Percentiles rank a stretch among this genome's conserved stretches.
These are phyloP conservation scores for Achlya flavicornis DNA, from an alignment of 2,888 invertebrate species.

Conservation along the genomic window DNA sequence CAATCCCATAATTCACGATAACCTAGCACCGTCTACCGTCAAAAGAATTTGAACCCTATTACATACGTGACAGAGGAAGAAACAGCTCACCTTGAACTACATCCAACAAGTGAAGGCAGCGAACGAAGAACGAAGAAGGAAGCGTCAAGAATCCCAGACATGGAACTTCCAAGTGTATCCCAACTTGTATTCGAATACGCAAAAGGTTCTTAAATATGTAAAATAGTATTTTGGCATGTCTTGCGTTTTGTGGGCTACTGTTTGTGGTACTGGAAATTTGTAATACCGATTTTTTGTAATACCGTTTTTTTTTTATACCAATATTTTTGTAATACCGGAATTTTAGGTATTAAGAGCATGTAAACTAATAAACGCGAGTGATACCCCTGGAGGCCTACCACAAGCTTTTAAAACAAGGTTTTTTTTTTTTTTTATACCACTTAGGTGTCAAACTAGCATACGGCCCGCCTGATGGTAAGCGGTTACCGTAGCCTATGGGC, in stretches of 20 bases:
- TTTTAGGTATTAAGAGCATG: too few relatives aligned
- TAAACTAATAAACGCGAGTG: too few relatives aligned
- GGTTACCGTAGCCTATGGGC: too few relatives aligned
- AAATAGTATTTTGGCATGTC: slow-evolving; percentile 18
- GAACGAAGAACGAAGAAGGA: slow-evolving; percentile 66
- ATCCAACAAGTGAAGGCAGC: slow-evolving; percentile 74
- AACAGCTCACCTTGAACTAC: slow-evolving; percentile 71
- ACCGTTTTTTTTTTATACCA: too few relatives aligned
- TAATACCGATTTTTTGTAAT: background rate
- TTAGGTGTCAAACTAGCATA: too few relatives aligned
- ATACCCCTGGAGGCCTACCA: too few relatives aligned
- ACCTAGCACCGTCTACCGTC: background rate
- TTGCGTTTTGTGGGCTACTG: background rate
- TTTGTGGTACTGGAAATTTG: background rate
- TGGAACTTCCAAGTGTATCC: slow-evolving; percentile 95
- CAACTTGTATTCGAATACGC: slow-evolving; percentile 91
- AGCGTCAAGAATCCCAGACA: slow-evolving; percentile 79
- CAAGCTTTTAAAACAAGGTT: too few relatives aligned
- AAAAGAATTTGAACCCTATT: slow-evolving; percentile 16
- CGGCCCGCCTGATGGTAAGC: too few relatives aligned
- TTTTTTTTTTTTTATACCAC: too few relatives aligned
- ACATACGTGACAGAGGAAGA: slow-evolving; percentile 58
- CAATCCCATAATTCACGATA: too few relatives aligned
- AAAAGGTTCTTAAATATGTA: slow-evolving; percentile 85
- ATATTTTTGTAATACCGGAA: background rate